Conservation (phyloP, 2,888 invertebrate genomes). For the Pyrochroa serraticornis region DNA sequence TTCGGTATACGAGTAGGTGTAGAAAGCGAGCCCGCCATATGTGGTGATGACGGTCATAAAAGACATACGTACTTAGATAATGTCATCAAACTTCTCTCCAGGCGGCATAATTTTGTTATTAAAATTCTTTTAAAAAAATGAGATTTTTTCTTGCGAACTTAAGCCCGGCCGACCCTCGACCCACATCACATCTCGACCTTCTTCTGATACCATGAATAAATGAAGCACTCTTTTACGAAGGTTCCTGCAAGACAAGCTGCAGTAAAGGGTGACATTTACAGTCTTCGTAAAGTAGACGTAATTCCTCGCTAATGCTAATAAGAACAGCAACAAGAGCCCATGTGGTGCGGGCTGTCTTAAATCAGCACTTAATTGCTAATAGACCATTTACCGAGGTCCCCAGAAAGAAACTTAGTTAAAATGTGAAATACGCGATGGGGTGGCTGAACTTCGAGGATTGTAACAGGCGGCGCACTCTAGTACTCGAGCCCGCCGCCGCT, state of each 20-base stretch:
- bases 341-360: conserved; percentile 34
- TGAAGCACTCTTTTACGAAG: not conserved
- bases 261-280: conserved; percentile 19
- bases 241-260: not conserved
- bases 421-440: conserved; percentile 21
- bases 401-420: conserved; percentile 37
- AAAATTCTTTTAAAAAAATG: too few species aligned
- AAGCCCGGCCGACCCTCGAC: too few species aligned
- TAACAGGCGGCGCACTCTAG: not conserved
- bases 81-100: too few species aligned
- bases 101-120: too few species aligned
- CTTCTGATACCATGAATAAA: conserved; percentile 3
- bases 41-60: too few species aligned
- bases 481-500: conserved; percentile 12
- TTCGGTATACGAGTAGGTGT: too few species aligned
- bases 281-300: conserved; percentile 29
- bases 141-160: too few species aligned
- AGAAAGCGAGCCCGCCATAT: too few species aligned
- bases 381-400: conserved; percentile 33
- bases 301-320: conserved; percentile 41
- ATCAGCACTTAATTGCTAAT: conserved; percentile 43
- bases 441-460: not conserved
- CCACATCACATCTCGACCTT: not conserved
- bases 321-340: conserved; percentile 34
- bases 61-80: too few species aligned